phyloP scores from a whole-genome alignment of 2,888 invertebrate species.

The Poecilobothrus nobilitatus region DNA sequence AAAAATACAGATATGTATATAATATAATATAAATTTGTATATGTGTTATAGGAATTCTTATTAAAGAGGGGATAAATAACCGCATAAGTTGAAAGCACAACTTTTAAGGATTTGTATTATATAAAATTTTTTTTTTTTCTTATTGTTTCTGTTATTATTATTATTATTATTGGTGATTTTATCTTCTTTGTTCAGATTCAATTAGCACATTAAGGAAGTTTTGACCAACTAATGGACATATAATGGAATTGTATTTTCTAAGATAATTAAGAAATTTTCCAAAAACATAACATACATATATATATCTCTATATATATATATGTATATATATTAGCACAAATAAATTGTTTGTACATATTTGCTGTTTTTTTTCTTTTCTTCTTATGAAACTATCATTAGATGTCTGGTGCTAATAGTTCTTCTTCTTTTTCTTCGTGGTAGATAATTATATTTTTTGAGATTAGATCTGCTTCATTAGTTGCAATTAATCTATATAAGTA shows the following conservation, averaged over 20 bases:
- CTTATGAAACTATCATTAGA: neutral
- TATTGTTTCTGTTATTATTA: no score
- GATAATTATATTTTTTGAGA: constrained; percentile 1
- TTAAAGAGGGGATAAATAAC: neutral
- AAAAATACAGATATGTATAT: neutral
- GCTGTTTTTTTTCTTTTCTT: neutral
- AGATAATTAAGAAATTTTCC: neutral
- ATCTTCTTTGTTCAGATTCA: neutral
- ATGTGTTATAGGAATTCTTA: no score
- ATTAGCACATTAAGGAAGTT: constrained; percentile 3
- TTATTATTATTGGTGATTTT: neutral
- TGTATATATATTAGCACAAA: neutral
- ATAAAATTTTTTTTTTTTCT: neutral
- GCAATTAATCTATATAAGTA: neutral
- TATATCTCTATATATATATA: neutral
- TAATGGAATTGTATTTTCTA: constrained; percentile 3
- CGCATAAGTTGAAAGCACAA: neutral
- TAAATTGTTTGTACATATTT: neutral
- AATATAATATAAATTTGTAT: neutral
- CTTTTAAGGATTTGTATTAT: neutral
- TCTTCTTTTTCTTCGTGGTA: neutral
- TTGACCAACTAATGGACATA: constrained; percentile 6
- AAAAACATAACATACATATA: neutral
- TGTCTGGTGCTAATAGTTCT: neutral
- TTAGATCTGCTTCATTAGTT: neutral